Evolutionary conservation across 2,888 invertebrate species (phyloP), one percentile per base, ranked within the genome.

Genomic region (Cremastobaeus sp.): DNA sequence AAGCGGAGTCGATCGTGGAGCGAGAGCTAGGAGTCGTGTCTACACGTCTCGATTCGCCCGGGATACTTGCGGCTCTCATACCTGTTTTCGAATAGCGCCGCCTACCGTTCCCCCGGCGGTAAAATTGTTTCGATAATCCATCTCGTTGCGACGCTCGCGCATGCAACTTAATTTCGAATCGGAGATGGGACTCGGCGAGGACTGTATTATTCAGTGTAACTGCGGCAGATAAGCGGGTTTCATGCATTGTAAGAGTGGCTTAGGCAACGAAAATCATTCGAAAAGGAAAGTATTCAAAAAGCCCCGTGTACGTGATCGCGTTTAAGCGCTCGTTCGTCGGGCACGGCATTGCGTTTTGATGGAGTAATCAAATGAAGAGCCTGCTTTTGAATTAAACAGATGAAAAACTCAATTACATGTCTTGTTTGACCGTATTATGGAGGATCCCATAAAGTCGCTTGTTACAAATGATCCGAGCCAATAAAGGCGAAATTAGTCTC

Each of bases 151-250:
- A 68, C 68, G 68, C 66, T 54, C 68, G 68, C 64, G 68, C 68
- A 74, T 69, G 69, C 68, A 65, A 74, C 74, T 74, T 74, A 69
- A 74, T 74, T 74, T 74, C 65, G 28, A 64, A 64, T 65, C 64
- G 69, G 74, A 74, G 74, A 74, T 69, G 69, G 64, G 47, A 64
- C 69, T 69, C 48, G 54, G 60, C 59, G 47, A 68, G 64, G 72
- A 20, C 52, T 68, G 64, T 59, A 64, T 74, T 74, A 74, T 74
- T 64, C 68, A 57, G 59, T 74, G 68, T 59, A 74, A 69, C 64
- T 59, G 69, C 47, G 65, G 59, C 54, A 69, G 74, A 74, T 69
- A 59, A 74, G 69, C 64, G 54, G 69, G 64, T 50, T 73, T 62
- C 60, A 25, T 64, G 28, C 15, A 68, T 66, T 50, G 64, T 64